A percentile compares a stretch with the other conserved stretches of the same genome.
phyloP scores from a whole-genome alignment of 64 coral and sea anemone genomes.

The Dendronephthya gigantea region DNA sequence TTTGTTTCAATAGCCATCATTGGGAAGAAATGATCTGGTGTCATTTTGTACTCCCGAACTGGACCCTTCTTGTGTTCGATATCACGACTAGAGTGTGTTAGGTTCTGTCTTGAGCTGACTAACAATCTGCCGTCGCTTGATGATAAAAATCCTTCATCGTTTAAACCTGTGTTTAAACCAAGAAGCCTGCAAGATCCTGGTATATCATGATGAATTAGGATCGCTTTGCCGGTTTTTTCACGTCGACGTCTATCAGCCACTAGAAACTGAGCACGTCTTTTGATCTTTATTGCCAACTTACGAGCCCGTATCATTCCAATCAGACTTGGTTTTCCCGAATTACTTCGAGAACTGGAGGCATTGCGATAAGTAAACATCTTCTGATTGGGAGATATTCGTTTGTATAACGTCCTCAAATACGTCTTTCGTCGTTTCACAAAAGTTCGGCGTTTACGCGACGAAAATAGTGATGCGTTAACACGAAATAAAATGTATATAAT shows the following conservation, averaged over 20 bases:
- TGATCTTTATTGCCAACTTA: constrained; percentile 81
- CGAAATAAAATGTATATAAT: background rate
- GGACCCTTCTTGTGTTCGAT: background rate
- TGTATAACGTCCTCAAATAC: background rate
- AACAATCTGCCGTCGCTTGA: background rate
- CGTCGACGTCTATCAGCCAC: constrained; percentile 52
- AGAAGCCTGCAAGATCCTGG: constrained; percentile 4
- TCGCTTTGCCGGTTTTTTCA: constrained; percentile 62
- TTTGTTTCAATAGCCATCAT: background rate
- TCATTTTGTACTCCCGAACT: background rate
- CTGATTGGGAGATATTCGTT: background rate
- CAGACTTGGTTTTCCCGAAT: constrained; percentile 14
- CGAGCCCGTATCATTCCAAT: constrained; percentile 93
- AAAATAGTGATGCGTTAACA: background rate
- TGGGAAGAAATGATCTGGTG: background rate
- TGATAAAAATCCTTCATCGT: background rate
- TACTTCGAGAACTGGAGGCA: background rate
- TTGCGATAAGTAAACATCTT: background rate
- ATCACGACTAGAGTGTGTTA: background rate
- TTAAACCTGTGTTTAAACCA: background rate
- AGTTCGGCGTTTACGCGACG: background rate
- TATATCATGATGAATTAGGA: constrained; percentile 67
- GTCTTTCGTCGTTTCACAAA: background rate
- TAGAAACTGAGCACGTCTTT: constrained; percentile 84
- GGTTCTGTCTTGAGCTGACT: background rate